These are phyloP conservation scores for Potamarius usumacintae DNA, from an alignment of 2,113 vertebrate genomes.

Conservation along the genomic window DNA sequence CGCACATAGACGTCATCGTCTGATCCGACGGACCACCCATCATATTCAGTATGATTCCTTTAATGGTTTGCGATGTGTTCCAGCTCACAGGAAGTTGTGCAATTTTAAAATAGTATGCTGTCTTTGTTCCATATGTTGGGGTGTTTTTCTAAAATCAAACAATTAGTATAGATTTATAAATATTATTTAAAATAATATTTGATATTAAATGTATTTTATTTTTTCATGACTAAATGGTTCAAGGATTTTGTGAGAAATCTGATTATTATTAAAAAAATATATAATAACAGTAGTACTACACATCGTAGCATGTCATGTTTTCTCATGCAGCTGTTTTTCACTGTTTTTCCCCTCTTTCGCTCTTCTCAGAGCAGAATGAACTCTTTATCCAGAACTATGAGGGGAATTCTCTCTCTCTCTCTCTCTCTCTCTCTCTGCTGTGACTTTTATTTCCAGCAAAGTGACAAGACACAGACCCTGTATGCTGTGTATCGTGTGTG, in stretches of 20 bases:
- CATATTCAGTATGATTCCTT: no score
- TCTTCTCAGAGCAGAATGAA: not conserved
- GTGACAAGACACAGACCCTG: conserved; percentile 1
- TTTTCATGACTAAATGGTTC: not conserved
- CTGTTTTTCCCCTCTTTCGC: not conserved
- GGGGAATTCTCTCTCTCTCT: not conserved
- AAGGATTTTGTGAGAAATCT: not conserved
- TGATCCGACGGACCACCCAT: no score
- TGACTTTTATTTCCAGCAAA: not conserved
- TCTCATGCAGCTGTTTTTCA: not conserved
- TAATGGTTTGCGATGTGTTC: not conserved
- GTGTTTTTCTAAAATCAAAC: not conserved
- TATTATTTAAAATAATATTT: not conserved
- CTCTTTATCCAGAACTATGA: conserved; percentile 23
- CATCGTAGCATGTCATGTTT: not conserved
- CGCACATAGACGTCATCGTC: no score
- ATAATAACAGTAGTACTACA: not conserved
- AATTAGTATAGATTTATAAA: not conserved
- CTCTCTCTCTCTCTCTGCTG: not conserved
- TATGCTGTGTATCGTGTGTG: not conserved
- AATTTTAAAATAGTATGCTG: not conserved
- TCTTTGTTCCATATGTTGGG: not conserved
- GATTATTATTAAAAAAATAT: not conserved
- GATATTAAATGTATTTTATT: not conserved
- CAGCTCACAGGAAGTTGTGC: not conserved